These are phyloP conservation scores for Scrobipalpa atriplicella DNA, from an alignment of 2,888 invertebrate species.

Conservation along the genomic window DNA sequence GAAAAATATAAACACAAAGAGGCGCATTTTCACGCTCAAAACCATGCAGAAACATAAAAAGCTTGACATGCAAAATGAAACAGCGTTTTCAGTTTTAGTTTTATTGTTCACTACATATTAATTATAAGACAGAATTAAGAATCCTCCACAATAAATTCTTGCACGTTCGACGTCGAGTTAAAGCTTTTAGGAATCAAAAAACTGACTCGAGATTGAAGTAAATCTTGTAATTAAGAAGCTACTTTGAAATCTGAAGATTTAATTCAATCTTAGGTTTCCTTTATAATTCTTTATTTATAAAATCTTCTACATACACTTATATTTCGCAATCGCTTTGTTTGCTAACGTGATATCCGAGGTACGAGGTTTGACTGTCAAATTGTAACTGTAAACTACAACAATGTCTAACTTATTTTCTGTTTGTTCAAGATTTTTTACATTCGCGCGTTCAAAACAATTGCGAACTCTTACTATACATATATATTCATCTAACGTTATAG, in stretches of 20 bases:
- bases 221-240: neutral
- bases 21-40: neutral
- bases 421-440: neutral
- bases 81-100: conserved; percentile 59
- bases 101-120: conserved; percentile 73
- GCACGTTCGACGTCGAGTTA: conserved; percentile 61
- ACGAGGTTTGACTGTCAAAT: neutral
- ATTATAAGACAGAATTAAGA: conserved; percentile 67
- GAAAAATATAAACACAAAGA: neutral
- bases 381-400: conserved; percentile 1
- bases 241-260: neutral
- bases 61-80: conserved; percentile 65
- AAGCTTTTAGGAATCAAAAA: conserved; percentile 56
- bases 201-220: conserved; percentile 9
- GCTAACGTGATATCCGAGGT: neutral
- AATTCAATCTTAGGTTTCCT: conserved; percentile 4
- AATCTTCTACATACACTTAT: conserved; percentile 63
- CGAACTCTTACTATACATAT: conserved; percentile 34
- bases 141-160: conserved; percentile 66
- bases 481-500: conserved; percentile 44
- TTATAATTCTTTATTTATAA: conserved; percentile 30
- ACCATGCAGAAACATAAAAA: conserved; percentile 36
- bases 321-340: conserved; percentile 19
- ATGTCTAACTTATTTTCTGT: neutral
- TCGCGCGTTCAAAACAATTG: conserved; percentile 18